These are phyloP conservation scores for Lamellibrachia columna DNA, from an alignment of 2,888 invertebrate genomes.

Conservation along the genomic window DNA sequence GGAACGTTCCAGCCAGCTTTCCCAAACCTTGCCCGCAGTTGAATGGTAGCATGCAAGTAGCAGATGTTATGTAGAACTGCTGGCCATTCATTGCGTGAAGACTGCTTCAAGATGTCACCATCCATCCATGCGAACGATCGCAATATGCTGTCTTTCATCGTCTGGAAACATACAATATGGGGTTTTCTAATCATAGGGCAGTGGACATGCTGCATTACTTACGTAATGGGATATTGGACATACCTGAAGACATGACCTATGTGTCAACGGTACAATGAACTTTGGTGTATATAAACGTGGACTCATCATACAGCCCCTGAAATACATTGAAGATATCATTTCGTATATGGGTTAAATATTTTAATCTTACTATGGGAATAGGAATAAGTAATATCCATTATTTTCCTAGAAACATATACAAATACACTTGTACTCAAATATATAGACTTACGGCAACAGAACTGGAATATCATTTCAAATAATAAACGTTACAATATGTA, in stretches of 20 bases:
- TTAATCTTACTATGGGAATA: not conserved
- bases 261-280: no score
- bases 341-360: not conserved
- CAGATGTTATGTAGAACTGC: conserved; percentile 64
- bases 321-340: not conserved
- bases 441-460: no score
- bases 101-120: conserved; percentile 59
- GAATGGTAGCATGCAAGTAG: conserved; percentile 62
- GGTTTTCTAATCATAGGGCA: not conserved
- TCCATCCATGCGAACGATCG: conserved; percentile 60
- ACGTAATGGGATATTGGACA: not conserved
- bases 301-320: not conserved
- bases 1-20: conserved; percentile 63
- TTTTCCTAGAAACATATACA: not conserved
- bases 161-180: conserved; percentile 42
- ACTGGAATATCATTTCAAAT: no score
- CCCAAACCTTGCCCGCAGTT: conserved; percentile 56
- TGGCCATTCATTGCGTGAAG: conserved; percentile 59
- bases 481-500: not conserved
- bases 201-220: not conserved
- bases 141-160: conserved; percentile 61
- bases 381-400: not conserved
- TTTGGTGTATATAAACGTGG: not conserved
- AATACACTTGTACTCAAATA: not conserved
- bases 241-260: no score